Evolutionary conservation across 2,888 invertebrate species (phyloP).

Genomic region (Silvanus unidentatus): DNA sequence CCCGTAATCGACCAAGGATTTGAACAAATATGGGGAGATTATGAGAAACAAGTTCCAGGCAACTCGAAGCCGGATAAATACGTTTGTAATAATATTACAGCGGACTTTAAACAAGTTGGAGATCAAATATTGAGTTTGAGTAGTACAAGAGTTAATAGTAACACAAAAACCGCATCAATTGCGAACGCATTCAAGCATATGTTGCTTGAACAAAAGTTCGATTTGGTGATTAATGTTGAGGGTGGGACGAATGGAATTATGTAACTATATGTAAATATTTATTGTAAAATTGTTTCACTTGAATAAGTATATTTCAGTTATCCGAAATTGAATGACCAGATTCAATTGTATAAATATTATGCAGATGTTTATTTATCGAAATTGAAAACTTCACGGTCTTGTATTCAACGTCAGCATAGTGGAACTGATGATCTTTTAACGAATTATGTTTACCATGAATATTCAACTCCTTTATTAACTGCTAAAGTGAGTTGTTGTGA

Average conservation of each 20-base stretch:
- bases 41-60: constrained; percentile 40
- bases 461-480: constrained; percentile 61
- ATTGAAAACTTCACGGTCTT: constrained; percentile 40
- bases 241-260: constrained; percentile 65
- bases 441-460: constrained; percentile 57
- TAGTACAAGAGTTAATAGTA: constrained; percentile 33
- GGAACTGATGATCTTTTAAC: constrained; percentile 50
- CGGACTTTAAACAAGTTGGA: constrained; percentile 57
- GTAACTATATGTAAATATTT: constrained; percentile 23
- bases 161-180: constrained; percentile 44
- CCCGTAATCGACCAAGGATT: constrained; percentile 61
- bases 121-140: constrained; percentile 55
- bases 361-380: constrained; percentile 48
- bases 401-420: too few relatives aligned
- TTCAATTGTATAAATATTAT: constrained; percentile 48
- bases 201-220: constrained; percentile 61
- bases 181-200: constrained; percentile 61
- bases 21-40: constrained; percentile 45
- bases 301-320: constrained; percentile 28
- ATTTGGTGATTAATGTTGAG: constrained; percentile 66
- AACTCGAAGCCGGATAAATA: constrained; percentile 30
- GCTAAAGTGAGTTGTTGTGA: constrained; percentile 77
- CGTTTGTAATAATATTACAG: constrained; percentile 42
- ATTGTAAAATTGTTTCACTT: constrained; percentile 7
- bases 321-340: constrained; percentile 31